phyloP scores from a whole-genome alignment of 2,888 invertebrate species.

The Anthoptus insignis region DNA sequence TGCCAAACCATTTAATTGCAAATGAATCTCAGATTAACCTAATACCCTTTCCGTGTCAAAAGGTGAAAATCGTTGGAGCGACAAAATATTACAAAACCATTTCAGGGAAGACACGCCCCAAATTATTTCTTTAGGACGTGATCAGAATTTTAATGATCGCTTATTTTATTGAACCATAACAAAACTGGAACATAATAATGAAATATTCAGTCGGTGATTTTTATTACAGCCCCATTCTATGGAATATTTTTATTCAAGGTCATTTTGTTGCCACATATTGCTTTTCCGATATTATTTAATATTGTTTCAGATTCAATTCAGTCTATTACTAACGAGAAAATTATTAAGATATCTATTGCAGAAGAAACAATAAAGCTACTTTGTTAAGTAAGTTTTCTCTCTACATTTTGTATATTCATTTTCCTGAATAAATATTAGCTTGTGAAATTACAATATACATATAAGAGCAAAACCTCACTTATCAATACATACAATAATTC shows the following conservation, averaged over 20 bases:
- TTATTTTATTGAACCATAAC: slow-evolving; percentile 18
- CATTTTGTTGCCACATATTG: not conserved
- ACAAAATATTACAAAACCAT: slow-evolving; percentile 19
- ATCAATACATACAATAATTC: no score
- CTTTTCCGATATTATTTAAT: not conserved
- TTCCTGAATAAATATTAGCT: no score
- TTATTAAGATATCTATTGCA: no score
- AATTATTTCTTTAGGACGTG: slow-evolving; percentile 33
- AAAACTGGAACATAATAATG: slow-evolving; percentile 17
- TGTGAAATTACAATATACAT: no score
- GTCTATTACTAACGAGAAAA: no score
- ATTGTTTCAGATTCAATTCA: not conserved
- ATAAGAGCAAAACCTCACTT: no score
- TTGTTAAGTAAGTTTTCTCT: no score
- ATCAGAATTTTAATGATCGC: slow-evolving; percentile 27
- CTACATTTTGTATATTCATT: no score
- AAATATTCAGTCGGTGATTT: slow-evolving; percentile 22
- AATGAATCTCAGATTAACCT: not conserved
- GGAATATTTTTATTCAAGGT: not conserved
- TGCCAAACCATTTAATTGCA: slow-evolving; percentile 1
- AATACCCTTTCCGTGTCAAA: slow-evolving; percentile 6
- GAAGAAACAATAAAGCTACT: no score
- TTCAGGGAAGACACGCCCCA: slow-evolving; percentile 15
- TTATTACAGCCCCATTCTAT: slow-evolving; percentile 1
- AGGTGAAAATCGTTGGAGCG: slow-evolving; percentile 9